Conservation (phyloP, 2,797 vertebrate genomes). For the Rhabdomys pumilio region DNA sequence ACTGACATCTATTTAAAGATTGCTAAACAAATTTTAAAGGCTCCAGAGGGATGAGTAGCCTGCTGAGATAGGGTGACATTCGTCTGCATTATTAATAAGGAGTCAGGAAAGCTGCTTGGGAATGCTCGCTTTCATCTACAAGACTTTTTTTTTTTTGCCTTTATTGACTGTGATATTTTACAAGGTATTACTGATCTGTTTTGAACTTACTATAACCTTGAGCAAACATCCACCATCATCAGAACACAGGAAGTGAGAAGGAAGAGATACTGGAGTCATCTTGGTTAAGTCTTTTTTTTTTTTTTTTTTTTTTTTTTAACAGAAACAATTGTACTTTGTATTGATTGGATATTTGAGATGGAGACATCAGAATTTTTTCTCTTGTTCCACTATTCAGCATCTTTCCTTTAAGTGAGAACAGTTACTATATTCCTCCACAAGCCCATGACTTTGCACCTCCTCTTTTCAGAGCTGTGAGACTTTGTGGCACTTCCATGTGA, state of each 20-base stretch:
- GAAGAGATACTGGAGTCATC: background rate
- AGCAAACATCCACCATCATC: background rate
- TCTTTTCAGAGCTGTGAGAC: background rate
- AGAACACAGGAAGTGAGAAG: conserved; percentile 15
- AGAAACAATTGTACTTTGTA: background rate
- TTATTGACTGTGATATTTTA: conserved; percentile 40
- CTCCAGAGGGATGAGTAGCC: background rate
- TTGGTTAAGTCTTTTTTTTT: background rate
- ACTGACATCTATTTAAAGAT: conserved; percentile 69
- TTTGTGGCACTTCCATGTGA: background rate
- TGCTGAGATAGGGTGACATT: conserved; percentile 58
- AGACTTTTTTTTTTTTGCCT: conserved; percentile 31
- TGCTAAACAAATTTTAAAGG: background rate
- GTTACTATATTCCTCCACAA: background rate
- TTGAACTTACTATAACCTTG: conserved; percentile 29
- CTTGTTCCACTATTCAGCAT: background rate
- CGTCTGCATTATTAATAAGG: conserved; percentile 76
- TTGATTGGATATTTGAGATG: background rate
- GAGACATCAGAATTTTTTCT: background rate
- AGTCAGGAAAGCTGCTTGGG: conserved; percentile 67
- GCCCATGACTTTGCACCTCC: background rate
- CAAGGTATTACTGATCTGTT: conserved; percentile 19
- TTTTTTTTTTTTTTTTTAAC: background rate
- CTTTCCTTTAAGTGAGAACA: background rate
- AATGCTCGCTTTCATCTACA: conserved; percentile 53